Evolutionary conservation across 2,888 invertebrate genomes (phyloP).

Genomic region (Ametastegia equiseti): DNA sequence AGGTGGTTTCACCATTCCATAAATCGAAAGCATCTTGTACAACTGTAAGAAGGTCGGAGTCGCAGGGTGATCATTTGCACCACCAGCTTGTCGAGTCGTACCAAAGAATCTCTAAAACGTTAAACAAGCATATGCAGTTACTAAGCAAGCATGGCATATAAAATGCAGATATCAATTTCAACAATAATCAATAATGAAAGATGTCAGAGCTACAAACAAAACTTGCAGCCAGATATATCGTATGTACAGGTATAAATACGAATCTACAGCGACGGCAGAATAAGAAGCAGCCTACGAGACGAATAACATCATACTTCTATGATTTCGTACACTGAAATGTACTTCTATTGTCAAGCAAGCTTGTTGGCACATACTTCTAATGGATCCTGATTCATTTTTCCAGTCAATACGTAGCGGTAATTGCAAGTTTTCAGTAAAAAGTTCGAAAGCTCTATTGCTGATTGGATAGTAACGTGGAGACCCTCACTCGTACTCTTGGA

Average conservation of each 20-base stretch:
- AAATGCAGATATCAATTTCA: too few species aligned
- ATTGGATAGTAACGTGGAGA: neutral
- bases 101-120: neutral
- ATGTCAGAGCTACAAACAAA: too few species aligned
- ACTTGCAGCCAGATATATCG: too few species aligned
- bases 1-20: neutral
- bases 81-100: neutral
- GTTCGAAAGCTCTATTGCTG: neutral
- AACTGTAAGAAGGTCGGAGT: neutral
- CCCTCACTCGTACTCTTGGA: neutral
- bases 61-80: neutral
- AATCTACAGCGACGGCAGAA: too few species aligned
- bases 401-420: neutral
- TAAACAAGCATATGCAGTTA: neutral
- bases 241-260: too few species aligned
- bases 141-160: neutral
- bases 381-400: neutral
- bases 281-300: neutral
- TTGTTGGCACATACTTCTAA: neutral
- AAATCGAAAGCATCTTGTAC: neutral
- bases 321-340: neutral
- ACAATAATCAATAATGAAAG: too few species aligned
- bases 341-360: neutral
- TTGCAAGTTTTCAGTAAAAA: neutral
- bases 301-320: neutral